A percentile compares a stretch with the other conserved stretches of the same genome.
Conservation (phyloP, 1,140 invertebrate species). For the Cydia strobilella region DNA sequence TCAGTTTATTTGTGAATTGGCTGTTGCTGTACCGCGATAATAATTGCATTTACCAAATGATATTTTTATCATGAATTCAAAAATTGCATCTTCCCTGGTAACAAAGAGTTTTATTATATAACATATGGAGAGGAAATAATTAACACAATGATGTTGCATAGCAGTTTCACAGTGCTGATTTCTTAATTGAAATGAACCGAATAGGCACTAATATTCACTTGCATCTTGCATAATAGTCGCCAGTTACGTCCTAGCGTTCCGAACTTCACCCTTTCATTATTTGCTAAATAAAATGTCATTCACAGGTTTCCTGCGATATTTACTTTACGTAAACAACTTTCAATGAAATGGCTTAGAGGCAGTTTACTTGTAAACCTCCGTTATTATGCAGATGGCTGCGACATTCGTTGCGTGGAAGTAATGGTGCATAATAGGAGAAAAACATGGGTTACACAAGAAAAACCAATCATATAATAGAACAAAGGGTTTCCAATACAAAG, state of each 20-base stretch:
- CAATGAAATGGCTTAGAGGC: constrained; percentile 26
- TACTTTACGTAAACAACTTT: constrained; percentile 32
- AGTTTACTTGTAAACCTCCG: constrained; percentile 10
- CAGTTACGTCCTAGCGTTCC: neutral
- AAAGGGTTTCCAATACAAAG: neutral
- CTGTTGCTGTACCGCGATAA: too few species aligned
- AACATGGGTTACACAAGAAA: constrained; percentile 24
- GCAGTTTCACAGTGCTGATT: neutral
- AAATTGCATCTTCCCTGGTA: neutral
- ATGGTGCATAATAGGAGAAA: constrained; percentile 19
- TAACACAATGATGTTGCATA: neutral
- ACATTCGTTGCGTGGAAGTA: constrained; percentile 22
- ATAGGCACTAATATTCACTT: constrained; percentile 7
- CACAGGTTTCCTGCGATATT: constrained; percentile 17
- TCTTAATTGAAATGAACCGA: constrained; percentile 24
- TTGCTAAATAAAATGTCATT: constrained; percentile 16
- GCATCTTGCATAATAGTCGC: constrained; percentile 4
- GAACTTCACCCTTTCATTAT: neutral
- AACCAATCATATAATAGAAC: neutral
- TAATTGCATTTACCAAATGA: too few species aligned
- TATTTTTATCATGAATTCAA: neutral
- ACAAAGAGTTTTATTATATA: neutral
- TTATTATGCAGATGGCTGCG: constrained; percentile 13
- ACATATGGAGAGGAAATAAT: neutral
- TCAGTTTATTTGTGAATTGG: too few species aligned